Evolutionary conservation across 2,888 invertebrate species (phyloP).

Genomic region (Stenolophus ochropezus): DNA sequence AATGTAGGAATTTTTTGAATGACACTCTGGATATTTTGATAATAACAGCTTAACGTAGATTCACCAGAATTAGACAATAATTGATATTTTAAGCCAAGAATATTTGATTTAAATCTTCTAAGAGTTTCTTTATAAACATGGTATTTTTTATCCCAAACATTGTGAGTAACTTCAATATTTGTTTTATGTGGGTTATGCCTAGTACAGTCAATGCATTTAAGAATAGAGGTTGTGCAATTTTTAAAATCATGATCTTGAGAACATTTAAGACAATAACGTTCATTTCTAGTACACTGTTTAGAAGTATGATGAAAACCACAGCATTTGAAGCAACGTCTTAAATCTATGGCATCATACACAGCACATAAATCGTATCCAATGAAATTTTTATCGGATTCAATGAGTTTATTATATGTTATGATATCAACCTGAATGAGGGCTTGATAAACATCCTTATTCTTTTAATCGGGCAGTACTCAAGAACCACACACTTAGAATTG

Average conservation of each 20-base stretch:
- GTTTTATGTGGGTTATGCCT: background rate
- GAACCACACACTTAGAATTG: too few relatives aligned
- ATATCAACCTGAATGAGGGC: background rate
- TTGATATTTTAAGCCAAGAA: background rate
- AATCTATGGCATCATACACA: background rate
- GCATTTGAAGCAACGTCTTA: background rate
- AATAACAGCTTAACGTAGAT: background rate
- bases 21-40: background rate
- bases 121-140: background rate
- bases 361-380: background rate
- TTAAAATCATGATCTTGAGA: background rate
- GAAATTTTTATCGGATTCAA: background rate
- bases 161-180: background rate
- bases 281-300: too few relatives aligned
- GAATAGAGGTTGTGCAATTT: background rate
- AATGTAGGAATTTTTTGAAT: background rate
- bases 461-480: too few relatives aligned
- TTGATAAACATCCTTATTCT: background rate
- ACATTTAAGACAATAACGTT: background rate
- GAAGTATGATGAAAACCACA: constrained; percentile 5
- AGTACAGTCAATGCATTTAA: background rate
- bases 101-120: background rate
- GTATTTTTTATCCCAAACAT: background rate
- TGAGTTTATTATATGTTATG: background rate
- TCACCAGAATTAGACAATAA: background rate